Evolutionary conservation across 2,113 vertebrate species (phyloP), one percentile per base, ranked within the genome.

Genomic region (Neogale vison): DNA sequence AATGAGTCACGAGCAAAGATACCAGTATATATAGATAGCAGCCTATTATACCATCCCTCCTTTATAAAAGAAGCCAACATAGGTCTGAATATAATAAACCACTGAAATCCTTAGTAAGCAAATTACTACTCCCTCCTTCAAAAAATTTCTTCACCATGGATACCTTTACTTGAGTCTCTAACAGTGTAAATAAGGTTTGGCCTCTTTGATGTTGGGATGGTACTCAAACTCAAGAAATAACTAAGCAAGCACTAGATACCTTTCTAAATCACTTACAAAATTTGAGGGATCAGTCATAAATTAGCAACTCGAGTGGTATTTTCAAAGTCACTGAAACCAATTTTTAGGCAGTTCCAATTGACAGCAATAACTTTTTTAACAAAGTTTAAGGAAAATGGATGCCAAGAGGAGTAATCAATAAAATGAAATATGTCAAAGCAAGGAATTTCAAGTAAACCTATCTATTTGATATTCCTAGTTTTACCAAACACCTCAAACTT

Each of bases 61-160:
- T 96, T 96, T 96, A 76, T 26, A 79, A 88, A 95, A 95, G 47
- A 94, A 94, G 67, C 29, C 67, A 96, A 81, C n/a, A 84, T 14
- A 87, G 55, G 34, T 52, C 4, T 84, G 63, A 90, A 94, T 57
- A 91, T 59, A 95, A 88, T 24, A 95, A 96, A 87, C 23, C 18
- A 93, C 0, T 83, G 36, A 96, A 89, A 87, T 20, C 29, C 13
- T 42, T 52, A 85, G 67, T 84, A 92, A 92, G n/a, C 21, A 15
- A 86, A 87, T 84, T 96, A 92, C 74, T 97, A 77, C 80, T 59
- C 63, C 42, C 13, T 69, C 39, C 13, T 92, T 88, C 47, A 13
- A 90, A 69, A n/a, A 67, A 45, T 79, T 90, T 87, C 42, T 71
- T 90, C 69, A 79, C 15, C 23, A 65, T 15, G 29, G 63, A 95